Evolutionary conservation across 2,113 vertebrate genomes (phyloP).

Genomic region (Protobothrops mucrosquamatus): DNA sequence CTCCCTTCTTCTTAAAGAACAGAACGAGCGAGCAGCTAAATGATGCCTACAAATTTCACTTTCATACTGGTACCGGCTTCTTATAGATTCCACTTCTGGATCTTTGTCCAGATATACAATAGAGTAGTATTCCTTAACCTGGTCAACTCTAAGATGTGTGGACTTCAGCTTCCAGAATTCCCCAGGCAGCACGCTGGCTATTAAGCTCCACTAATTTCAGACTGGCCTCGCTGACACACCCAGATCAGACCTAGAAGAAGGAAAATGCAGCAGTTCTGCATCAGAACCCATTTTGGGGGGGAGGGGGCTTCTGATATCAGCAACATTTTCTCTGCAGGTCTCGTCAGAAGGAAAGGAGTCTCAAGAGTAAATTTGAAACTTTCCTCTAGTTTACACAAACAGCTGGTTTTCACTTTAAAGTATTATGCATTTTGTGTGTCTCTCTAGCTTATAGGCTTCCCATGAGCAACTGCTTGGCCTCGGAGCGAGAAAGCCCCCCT

Average conservation of each 20-base stretch:
- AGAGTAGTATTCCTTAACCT: neutral
- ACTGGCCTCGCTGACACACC: neutral
- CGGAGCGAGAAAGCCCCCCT: neutral
- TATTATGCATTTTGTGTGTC: neutral
- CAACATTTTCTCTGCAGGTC: neutral
- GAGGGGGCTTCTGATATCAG: neutral
- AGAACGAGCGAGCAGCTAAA: neutral
- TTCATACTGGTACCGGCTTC: neutral
- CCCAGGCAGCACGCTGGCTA: neutral
- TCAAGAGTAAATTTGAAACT: neutral
- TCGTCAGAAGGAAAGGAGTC: neutral
- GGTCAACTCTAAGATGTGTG: neutral
- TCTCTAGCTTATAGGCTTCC: neutral
- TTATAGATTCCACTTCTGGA: neutral
- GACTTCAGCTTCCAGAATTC: neutral
- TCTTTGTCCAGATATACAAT: neutral
- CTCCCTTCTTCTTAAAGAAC: neutral
- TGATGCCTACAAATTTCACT: neutral
- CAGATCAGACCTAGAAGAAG: neutral
- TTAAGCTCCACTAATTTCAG: neutral
- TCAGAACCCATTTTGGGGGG: neutral
- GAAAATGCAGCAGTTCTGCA: neutral
- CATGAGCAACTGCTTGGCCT: neutral
- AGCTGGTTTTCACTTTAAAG: neutral
- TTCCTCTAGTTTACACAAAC: neutral